A percentile compares a stretch with the other conserved stretches of the same genome.
Conservation (phyloP, 2,888 invertebrate species). For the Lapara coniferarum region DNA sequence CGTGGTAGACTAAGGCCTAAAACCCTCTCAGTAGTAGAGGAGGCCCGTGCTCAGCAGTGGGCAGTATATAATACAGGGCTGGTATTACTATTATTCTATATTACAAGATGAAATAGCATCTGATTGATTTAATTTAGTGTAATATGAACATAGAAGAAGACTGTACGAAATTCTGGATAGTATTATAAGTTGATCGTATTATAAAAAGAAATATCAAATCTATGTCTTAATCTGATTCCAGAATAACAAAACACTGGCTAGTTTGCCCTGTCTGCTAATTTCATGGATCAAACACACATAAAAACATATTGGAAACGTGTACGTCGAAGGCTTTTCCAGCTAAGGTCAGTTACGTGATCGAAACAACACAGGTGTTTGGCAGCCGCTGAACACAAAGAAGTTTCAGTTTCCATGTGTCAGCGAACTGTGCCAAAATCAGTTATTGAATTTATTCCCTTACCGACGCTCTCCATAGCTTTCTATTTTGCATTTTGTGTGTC, state of each 20-base stretch:
- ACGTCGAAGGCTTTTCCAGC: slow-evolving; percentile 36
- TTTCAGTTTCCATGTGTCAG: slow-evolving; percentile 60
- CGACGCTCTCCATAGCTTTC: slow-evolving; percentile 16
- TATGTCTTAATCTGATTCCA: background rate
- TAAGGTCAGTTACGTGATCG: slow-evolving; percentile 47
- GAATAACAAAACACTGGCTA: background rate
- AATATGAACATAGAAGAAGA: too few species aligned
- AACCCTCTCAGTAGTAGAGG: too few species aligned
- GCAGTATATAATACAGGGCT: too few species aligned
- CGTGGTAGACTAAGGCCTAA: too few species aligned
- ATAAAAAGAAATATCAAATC: too few species aligned
- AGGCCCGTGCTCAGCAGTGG: too few species aligned
- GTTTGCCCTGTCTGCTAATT: slow-evolving; percentile 5
- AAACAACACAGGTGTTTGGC: slow-evolving; percentile 62
- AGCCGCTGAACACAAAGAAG: slow-evolving; percentile 54
- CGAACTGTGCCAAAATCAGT: slow-evolving; percentile 54
- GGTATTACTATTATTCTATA: too few species aligned
- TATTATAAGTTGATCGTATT: too few species aligned
- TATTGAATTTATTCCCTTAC: slow-evolving; percentile 43
- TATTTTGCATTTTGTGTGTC: slow-evolving; percentile 11
- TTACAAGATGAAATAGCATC: too few species aligned
- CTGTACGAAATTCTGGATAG: too few species aligned
- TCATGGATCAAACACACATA: slow-evolving; percentile 17
- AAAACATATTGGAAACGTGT: slow-evolving; percentile 26
- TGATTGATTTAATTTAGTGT: too few species aligned